Conservation (phyloP, 2,797 vertebrate genomes). For the Caiman crocodilus region DNA sequence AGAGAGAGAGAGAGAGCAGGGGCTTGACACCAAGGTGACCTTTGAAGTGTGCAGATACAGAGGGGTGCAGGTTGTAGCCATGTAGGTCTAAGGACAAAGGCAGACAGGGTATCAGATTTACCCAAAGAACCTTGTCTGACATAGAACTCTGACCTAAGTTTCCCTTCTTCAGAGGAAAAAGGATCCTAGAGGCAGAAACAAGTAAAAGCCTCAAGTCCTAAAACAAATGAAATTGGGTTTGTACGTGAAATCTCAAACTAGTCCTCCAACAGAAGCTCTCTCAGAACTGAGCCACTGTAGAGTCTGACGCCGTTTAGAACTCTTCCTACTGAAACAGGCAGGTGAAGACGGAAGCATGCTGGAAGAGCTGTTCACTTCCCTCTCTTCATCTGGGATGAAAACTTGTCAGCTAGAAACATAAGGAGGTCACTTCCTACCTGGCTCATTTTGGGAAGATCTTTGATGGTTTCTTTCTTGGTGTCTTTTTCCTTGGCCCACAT, state of each 20-base stretch:
- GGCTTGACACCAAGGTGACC: background rate
- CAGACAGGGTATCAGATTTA: no score
- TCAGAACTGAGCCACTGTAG: background rate
- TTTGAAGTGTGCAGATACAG: background rate
- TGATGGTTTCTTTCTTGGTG: constrained; percentile 92
- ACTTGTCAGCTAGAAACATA: background rate
- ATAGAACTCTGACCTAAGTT: background rate
- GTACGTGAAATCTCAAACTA: background rate
- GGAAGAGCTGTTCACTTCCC: background rate
- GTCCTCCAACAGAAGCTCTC: background rate
- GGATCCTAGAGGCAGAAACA: background rate
- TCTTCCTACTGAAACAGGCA: background rate
- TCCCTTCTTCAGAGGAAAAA: background rate
- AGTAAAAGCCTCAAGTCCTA: background rate
- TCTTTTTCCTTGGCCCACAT: constrained; percentile 97
- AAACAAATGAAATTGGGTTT: background rate
- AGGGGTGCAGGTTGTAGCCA: no score
- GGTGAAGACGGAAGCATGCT: background rate
- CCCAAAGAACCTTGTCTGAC: background rate
- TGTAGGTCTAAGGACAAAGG: no score
- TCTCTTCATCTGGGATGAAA: background rate
- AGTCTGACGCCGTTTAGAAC: background rate
- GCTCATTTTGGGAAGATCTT: constrained; percentile 97
- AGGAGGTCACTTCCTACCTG: constrained; percentile 84
- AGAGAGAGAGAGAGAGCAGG: background rate